Evolutionary conservation across 2,797 vertebrate genomes (phyloP), one percentile per base, ranked within the genome.

Genomic region (Antrozous pallidus): DNA sequence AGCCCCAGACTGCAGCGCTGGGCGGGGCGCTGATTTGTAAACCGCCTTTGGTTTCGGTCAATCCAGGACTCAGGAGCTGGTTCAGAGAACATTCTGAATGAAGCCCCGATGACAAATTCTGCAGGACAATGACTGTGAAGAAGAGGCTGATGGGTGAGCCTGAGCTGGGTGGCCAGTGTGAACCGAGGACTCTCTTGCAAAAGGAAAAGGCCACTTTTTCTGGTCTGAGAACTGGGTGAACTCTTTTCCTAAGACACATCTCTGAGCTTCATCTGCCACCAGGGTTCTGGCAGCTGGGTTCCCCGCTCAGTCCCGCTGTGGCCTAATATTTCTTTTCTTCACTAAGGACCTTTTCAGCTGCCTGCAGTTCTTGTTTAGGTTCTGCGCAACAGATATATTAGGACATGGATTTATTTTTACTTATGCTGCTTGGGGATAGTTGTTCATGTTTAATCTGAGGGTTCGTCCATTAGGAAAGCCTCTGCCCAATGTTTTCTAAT

Each of bases 71-170:
- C 22, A 8, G 47, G 49, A 17, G 31, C 67, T 51, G 65, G 31
- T 14, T 18, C 5, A 0, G 6, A 65, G 74, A 8, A 20, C 26
- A 28, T 65, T 54, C 36, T 7, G 70, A 54, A 24, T 4, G 26
- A 16, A 12, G 17, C 31, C 24, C 5, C 6, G 70, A 56, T 24
- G 45, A 31, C 26, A 3, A 71, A 26, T 51, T 75, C 49, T n/a
- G 40, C n/a, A 16, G 14, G 61, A 17, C 7, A 2, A 31, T 0
- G 2, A 36, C 3, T 9, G 20, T 2, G 3, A 49, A 8, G 45
- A 40, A 18, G 38, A 9, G n/a, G 36, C 16, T 6, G n/a, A 8
- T 2, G 8, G 56, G 3, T 51, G 31, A 6, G 74, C 73, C 38
- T 74, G 40, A 17, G 40, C 6, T 3, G 1, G 69, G 61, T 17